phyloP scores from a whole-genome alignment of 2,113 vertebrate genomes.

The Romanogobio albipinnatus region DNA sequence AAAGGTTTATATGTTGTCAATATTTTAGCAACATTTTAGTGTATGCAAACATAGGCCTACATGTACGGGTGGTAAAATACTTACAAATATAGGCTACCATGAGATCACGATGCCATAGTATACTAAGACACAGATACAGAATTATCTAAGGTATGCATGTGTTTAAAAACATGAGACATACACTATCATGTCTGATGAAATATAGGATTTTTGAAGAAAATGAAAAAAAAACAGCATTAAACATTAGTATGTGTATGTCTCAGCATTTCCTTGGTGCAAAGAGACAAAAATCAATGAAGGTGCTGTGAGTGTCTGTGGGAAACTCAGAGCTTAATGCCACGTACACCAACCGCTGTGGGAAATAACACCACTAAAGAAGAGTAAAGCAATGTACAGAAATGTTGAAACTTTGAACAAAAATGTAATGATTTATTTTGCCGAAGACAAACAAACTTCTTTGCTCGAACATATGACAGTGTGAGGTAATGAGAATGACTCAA shows the following conservation, averaged over 20 bases:
- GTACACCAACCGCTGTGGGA: background rate
- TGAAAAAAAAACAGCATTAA: background rate
- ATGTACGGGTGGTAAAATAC: background rate
- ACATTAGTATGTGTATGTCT: background rate
- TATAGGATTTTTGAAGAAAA: background rate
- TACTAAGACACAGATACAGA: background rate
- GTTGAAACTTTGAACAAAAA: background rate
- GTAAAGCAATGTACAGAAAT: background rate
- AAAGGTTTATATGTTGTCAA: background rate
- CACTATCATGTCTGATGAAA: background rate
- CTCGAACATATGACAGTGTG: background rate
- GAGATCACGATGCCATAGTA: background rate
- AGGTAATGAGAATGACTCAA: background rate
- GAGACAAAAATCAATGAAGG: background rate
- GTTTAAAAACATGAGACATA: background rate
- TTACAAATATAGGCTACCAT: background rate
- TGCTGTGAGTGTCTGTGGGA: background rate
- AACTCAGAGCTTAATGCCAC: constrained; percentile 11
- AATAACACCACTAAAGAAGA: background rate
- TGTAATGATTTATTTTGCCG: background rate
- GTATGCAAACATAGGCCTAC: background rate
- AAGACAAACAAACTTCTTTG: background rate
- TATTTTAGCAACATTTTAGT: background rate
- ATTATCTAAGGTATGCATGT: background rate
- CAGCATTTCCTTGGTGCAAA: background rate